A percentile compares a stretch with the other conserved stretches of the same genome.
phyloP scores from a whole-genome alignment of 2,797 vertebrate species.

The Pempheris klunzingeri region DNA sequence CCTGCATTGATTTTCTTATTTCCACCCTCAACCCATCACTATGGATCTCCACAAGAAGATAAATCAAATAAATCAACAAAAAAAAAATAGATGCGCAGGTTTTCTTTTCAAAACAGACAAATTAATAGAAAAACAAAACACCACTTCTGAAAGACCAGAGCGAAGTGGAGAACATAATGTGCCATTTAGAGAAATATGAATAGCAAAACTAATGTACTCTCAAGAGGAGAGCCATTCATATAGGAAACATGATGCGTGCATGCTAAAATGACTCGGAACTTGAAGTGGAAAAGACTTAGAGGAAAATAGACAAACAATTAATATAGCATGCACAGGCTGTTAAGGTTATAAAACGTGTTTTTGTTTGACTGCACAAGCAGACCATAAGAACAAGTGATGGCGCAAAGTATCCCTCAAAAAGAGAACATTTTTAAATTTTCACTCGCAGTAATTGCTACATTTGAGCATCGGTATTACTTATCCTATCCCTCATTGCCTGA shows the following conservation, averaged over 20 bases:
- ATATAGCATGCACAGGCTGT: neutral
- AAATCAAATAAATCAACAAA: conserved; percentile 3
- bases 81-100: neutral
- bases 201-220: neutral
- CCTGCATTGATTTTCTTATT: conserved; percentile 1
- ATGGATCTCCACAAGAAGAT: neutral
- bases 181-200: neutral
- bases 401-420: neutral
- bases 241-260: neutral
- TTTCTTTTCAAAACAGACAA: neutral
- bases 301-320: neutral
- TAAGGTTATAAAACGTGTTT: neutral
- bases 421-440: neutral
- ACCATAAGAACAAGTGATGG: neutral
- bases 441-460: neutral
- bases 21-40: neutral
- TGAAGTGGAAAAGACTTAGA: neutral
- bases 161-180: neutral
- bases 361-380: neutral
- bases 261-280: no score
- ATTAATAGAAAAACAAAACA: conserved; percentile 8
- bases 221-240: neutral
- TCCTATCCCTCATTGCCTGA: neutral
- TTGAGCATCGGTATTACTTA: neutral
- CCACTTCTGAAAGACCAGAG: neutral